Percentiles rank a stretch among this genome's conserved stretches.
These are phyloP conservation scores for Drosophila melanogaster DNA, from an alignment of 1,140 invertebrate genomes.

Conservation along the genomic window DNA sequence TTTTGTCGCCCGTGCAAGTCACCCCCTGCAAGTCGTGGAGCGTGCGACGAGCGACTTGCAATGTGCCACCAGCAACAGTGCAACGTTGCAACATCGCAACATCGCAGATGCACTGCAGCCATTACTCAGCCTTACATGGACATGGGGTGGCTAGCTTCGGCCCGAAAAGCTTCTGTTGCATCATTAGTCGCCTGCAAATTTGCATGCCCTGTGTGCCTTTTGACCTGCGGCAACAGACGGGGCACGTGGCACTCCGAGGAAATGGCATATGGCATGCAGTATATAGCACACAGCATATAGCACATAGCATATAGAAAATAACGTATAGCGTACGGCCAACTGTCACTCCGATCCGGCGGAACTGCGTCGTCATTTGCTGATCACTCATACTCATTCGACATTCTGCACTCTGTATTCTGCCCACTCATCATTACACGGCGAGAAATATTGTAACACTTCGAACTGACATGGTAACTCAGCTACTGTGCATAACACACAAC, in stretches of 20 bases:
- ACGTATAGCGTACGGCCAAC: constrained; percentile 29
- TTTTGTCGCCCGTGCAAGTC: constrained; percentile 40
- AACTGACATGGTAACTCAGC: background rate
- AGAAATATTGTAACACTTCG: background rate
- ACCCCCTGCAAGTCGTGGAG: constrained; percentile 36
- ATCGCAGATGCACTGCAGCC: constrained; percentile 30
- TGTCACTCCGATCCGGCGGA: constrained; percentile 36
- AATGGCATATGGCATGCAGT: constrained; percentile 5
- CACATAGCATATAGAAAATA: constrained; percentile 2
- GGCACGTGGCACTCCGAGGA: constrained; percentile 3
- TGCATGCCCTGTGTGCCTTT: constrained; percentile 49
- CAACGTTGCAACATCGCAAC: constrained; percentile 42
- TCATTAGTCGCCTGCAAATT: constrained; percentile 46
- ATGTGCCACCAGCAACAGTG: constrained; percentile 25
- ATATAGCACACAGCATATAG: background rate
- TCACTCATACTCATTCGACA: constrained; percentile 32
- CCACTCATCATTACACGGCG: constrained; percentile 56
- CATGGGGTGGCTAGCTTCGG: constrained; percentile 6
- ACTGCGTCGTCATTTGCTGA: constrained; percentile 61
- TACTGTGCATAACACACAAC: too few relatives aligned
- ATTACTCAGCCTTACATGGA: background rate
- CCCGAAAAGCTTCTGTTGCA: constrained; percentile 30
- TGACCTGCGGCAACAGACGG: constrained; percentile 49
- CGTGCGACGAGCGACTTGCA: constrained; percentile 16
- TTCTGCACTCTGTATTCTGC: constrained; percentile 32